Base-by-base conservation (phyloP, 2,797 vertebrate genomes). In the Syndactyla subalaris region DNA sequence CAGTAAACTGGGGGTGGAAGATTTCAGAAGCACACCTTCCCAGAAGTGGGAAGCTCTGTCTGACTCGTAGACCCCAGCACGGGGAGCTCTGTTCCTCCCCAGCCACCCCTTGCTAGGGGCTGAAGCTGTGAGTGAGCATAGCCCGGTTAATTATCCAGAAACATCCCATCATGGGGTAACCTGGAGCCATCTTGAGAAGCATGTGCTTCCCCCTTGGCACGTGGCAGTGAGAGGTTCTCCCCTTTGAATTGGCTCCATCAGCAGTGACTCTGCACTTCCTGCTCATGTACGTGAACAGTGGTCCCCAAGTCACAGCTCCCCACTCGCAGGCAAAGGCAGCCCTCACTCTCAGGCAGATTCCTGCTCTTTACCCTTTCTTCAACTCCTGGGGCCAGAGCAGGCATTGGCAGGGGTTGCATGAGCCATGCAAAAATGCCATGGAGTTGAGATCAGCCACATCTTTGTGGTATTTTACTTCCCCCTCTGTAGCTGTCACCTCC, bases 1-100 rank as follows among this genome's bases (percentile, higher is more conserved):
- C 58, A 20, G 26, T 38, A 27, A 12, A 11, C 21, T 36, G 34
- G 7, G 41, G 17, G 9, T 34, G 52, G 39, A 32, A 45, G 34
- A 34, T 84, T 72, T 86, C 83, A 84, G 62, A 27, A 57, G 45
- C 23, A 24, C 2, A 0, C 36, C 41, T 83, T 73, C 26, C 20
- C n/a, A 12, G 78, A 36, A 67, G 77, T 29, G 43, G 38, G 54
- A 54, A 18, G 7, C 9, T 61, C 55, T 2, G 0, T 65, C 59
- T 66, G 51, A 62, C 24, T 17, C 0, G 0, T 1, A 4, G 54
- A 14, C 6, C 12, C 18, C 1, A 2, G 61, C 7, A 21, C 21
- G 45, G 51, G 24, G 54, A 65, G 49, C 23, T 74, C 46, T 67
- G 14, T 27, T 90, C 48, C 32, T 52, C 36, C 66, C 18, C 48